Conservation (phyloP, 1,140 invertebrate species). For the Formica exsecta region DNA sequence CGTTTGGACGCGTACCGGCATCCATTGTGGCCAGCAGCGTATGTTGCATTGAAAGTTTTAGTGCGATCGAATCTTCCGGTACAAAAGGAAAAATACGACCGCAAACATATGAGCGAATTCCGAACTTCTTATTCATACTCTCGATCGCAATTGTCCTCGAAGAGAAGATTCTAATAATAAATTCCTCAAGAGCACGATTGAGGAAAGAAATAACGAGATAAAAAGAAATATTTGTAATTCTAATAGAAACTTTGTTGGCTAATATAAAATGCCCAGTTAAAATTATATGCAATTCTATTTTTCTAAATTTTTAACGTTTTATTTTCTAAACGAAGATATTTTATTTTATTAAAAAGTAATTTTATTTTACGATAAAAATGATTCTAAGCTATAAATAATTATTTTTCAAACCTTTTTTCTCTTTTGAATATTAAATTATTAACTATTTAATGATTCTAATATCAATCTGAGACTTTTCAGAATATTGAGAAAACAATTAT, state of each 20-base stretch:
- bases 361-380: too few species aligned
- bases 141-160: conserved; percentile 41
- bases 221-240: conserved; percentile 32
- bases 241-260: conserved; percentile 1
- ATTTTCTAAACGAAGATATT: conserved; percentile 3
- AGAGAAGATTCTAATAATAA: conserved; percentile 36
- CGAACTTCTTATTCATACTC: conserved; percentile 52
- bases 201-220: conserved; percentile 8
- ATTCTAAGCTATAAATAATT: not conserved
- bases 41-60: conserved; percentile 53
- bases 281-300: not conserved
- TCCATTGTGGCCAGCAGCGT: conserved; percentile 24
- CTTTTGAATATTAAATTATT: not conserved
- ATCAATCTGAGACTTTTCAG: too few species aligned
- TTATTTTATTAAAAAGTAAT: not conserved
- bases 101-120: conserved; percentile 48
- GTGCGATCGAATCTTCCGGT: conserved; percentile 34
- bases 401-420: not conserved
- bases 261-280: conserved; percentile 8
- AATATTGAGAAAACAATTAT: not conserved
- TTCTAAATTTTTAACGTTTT: not conserved
- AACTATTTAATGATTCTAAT: not conserved
- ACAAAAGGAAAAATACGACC: conserved; percentile 49
- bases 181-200: conserved; percentile 26
- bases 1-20: conserved; percentile 32